These are phyloP conservation scores for Gephyroberyx darwinii DNA, from an alignment of 2,797 vertebrate species.

Conservation along the genomic window DNA sequence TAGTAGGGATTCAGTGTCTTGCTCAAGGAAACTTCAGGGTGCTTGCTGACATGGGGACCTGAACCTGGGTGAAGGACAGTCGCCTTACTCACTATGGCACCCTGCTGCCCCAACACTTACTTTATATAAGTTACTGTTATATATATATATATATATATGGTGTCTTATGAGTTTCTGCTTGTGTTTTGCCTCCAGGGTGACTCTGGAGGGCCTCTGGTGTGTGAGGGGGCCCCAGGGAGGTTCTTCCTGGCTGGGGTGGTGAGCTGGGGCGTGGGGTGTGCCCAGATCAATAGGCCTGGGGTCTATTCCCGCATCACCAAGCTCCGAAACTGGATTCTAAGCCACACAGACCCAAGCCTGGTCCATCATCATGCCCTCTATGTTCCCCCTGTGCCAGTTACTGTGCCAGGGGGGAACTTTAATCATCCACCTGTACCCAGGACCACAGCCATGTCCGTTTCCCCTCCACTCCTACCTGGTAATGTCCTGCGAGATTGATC, in stretches of 20 bases:
- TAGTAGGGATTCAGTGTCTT: too few relatives aligned
- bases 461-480: slow-evolving; percentile 76
- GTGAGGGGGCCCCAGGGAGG: slow-evolving; percentile 87
- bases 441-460: not conserved
- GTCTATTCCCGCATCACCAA: slow-evolving; percentile 89
- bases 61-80: not conserved
- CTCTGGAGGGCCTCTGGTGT: slow-evolving; percentile 94
- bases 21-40: too few relatives aligned
- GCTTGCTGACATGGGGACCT: not conserved
- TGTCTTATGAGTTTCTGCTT: not conserved
- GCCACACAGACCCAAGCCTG: slow-evolving; percentile 57
- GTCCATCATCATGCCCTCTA: not conserved
- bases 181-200: slow-evolving; percentile 85
- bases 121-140: too few relatives aligned
- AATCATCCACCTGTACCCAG: slow-evolving; percentile 12
- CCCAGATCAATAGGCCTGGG: slow-evolving; percentile 88
- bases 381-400: slow-evolving; percentile 20
- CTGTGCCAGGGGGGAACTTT: slow-evolving; percentile 18
- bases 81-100: not conserved
- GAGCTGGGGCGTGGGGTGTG: slow-evolving; percentile 95
- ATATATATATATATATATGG: not conserved
- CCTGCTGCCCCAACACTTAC: too few relatives aligned
- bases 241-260: slow-evolving; percentile 95
- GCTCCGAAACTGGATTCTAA: slow-evolving; percentile 90
- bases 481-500: slow-evolving; percentile 28